Base-by-base conservation (phyloP, 2,888 invertebrate genomes). In the Protula sp. region DNA sequence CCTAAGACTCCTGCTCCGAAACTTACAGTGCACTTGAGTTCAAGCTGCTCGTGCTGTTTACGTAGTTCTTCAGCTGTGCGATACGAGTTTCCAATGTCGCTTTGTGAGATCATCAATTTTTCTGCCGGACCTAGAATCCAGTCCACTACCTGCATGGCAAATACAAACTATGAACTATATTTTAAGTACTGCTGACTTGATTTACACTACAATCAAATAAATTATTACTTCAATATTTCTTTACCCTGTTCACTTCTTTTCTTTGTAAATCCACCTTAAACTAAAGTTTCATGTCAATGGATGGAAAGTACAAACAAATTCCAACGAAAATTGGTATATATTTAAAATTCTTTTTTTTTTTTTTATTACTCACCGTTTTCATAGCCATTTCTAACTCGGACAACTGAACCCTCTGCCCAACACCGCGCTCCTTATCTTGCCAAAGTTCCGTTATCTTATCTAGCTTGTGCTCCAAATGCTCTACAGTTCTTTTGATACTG, bases 101-200 rank as follows among this genome's bases (percentile, higher is more conserved):
- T 85, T 71, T 88, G 86, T 0, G 87, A 85, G 68, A 87, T 87
- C 54, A 90, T 82, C 81, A 89, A 85, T 69, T 86, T 86, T 78
- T 90, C 90, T 1, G 89, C 91, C 55, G 88, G 87, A 38, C 88
- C 88, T 55, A 89, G 78, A 60, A 90, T 88, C 90, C 90, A 90
- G 73, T 88, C 87, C 26, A 87, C 87, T 38, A 90, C 89, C 78
- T 86, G 84, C n/a, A 85, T 14, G 26, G 4, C n/a, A 47, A 0
- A 55, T 4, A 28, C 14, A n/a, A n/a, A n/a, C n/a, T n/a, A n/a
- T n/a, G n/a, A n/a, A n/a, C n/a, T n/a, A n/a, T n/a, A n/a, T n/a
- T n/a, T n/a, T n/a, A n/a, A n/a, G n/a, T n/a, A n/a, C n/a, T n/a
- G n/a, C n/a, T n/a, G n/a, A n/a, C n/a, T n/a, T n/a, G n/a, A n/a